Conservation (phyloP, 2,113 vertebrate genomes). For the Azemiops feae region DNA sequence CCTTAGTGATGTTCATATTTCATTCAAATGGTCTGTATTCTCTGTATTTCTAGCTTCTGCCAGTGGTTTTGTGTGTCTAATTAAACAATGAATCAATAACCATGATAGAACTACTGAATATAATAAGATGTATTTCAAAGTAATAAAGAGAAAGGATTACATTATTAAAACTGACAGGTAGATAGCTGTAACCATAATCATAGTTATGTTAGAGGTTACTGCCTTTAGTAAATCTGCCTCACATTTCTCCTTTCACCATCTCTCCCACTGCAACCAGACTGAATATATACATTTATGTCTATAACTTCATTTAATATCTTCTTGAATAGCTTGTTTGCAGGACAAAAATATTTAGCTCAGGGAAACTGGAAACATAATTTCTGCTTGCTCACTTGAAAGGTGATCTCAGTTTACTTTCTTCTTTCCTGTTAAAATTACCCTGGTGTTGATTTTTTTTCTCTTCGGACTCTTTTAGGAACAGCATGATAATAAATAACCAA, state of each 20-base stretch:
- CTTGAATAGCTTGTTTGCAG: neutral
- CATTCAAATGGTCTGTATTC: neutral
- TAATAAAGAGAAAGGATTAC: neutral
- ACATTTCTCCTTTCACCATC: neutral
- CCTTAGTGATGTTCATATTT: neutral
- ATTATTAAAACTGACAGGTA: neutral
- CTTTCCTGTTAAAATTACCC: neutral
- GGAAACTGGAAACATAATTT: neutral
- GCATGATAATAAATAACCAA: neutral
- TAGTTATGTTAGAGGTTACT: neutral
- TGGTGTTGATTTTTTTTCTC: neutral
- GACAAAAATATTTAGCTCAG: neutral
- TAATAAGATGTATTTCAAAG: neutral
- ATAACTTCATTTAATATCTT: neutral
- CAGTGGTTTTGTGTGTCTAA: neutral
- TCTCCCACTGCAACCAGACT: neutral
- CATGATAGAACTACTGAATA: neutral
- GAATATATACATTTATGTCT: neutral
- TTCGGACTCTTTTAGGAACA: neutral
- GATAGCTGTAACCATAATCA: neutral
- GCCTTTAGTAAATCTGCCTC: neutral
- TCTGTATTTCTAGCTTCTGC: neutral
- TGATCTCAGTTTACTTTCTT: neutral
- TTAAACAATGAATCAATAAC: neutral
- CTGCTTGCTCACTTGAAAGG: neutral